Evolutionary conservation across 2,888 invertebrate genomes (phyloP).

Genomic region (Dryomyza anilis): DNA sequence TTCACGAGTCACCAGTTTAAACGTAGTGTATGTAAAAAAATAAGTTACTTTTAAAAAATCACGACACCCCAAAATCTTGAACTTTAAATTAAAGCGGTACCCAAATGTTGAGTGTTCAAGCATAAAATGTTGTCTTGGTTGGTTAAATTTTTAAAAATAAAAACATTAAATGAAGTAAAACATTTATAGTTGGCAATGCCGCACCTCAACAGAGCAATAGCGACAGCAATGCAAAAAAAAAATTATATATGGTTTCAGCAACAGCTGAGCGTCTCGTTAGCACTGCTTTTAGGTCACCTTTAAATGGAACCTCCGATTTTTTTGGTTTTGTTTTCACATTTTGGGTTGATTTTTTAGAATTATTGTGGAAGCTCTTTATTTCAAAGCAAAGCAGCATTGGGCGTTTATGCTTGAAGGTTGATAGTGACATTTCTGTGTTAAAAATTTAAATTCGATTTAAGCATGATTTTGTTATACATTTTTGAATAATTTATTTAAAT

Average conservation of each 20-base stretch:
- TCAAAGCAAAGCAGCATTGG: too few species aligned
- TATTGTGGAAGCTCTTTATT: neutral
- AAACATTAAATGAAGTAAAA: slow-evolving; percentile 26
- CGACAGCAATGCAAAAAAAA: too few species aligned
- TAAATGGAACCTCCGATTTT: neutral
- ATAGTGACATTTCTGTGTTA: slow-evolving; percentile 19
- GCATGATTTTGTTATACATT: slow-evolving; percentile 23
- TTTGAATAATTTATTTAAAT: too few species aligned
- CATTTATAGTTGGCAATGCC: too few species aligned
- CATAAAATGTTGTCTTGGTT: neutral
- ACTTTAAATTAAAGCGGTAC: slow-evolving; percentile 36
- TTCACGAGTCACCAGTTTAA: too few species aligned
- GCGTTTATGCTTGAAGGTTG: slow-evolving; percentile 22
- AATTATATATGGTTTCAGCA: neutral
- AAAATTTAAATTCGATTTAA: slow-evolving; percentile 28
- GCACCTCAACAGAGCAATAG: slow-evolving; percentile 4
- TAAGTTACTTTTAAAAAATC: too few species aligned
- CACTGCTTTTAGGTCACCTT: slow-evolving; percentile 28
- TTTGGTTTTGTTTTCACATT: neutral
- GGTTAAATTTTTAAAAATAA: neutral
- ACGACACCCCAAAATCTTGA: slow-evolving; percentile 34
- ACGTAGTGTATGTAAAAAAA: too few species aligned
- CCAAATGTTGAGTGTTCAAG: neutral
- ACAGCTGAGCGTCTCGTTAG: slow-evolving; percentile 16
- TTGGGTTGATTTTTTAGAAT: neutral